These are phyloP conservation scores for Pipistrellus pygmaeus DNA, from an alignment of 2,797 vertebrate genomes.

Conservation along the genomic window DNA sequence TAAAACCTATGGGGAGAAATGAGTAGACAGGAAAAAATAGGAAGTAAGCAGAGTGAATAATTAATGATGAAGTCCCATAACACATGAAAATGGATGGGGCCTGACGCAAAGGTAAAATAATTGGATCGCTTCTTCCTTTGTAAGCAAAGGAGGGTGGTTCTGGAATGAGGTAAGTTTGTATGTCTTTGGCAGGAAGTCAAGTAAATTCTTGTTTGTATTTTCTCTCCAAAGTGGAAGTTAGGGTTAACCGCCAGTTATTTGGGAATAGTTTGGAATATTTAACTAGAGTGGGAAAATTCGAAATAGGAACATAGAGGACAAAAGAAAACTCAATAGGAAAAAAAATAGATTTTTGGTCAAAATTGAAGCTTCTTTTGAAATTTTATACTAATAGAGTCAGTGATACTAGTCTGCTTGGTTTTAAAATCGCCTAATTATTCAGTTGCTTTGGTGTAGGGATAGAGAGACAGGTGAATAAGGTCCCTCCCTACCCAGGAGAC, in stretches of 20 bases:
- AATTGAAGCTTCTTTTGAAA: slow-evolving; percentile 20
- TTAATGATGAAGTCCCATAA: neutral
- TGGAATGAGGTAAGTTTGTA: neutral
- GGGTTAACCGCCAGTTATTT: neutral
- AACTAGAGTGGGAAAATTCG: neutral
- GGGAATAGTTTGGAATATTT: neutral
- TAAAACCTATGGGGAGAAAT: neutral
- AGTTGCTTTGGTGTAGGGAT: neutral
- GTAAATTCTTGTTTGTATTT: neutral
- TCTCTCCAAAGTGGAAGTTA: neutral
- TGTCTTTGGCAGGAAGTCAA: neutral
- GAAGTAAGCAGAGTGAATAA: neutral
- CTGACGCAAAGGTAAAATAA: neutral
- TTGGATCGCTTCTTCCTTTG: neutral
- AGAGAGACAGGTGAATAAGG: neutral
- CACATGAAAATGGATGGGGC: neutral
- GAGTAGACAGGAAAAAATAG: neutral
- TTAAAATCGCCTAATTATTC: slow-evolving; percentile 4
- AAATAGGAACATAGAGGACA: neutral
- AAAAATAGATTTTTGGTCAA: neutral
- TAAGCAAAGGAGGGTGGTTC: neutral
- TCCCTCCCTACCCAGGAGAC: neutral
- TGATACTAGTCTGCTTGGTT: neutral
- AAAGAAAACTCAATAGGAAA: neutral
- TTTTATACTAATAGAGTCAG: neutral